Conservation (phyloP, 2,113 vertebrate genomes). For the Bucco capensis region DNA sequence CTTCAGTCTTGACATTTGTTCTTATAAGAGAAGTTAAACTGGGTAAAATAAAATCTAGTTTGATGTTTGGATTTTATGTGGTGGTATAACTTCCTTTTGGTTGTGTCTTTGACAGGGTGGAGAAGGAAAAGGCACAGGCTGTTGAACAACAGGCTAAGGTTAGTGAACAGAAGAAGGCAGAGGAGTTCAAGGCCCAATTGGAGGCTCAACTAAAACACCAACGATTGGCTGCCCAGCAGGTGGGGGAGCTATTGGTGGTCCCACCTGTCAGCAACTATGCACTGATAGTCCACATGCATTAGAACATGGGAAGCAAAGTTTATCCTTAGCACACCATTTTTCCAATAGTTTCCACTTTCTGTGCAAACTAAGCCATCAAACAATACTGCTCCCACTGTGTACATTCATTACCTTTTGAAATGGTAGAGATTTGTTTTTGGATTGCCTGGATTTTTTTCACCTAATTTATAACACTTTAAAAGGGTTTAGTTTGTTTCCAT, state of each 20-base stretch:
- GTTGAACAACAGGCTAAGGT: constrained; percentile 88
- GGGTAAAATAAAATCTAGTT: background rate
- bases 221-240: constrained; percentile 86
- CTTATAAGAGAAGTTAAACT: background rate
- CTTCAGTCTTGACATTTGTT: background rate
- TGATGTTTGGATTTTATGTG: background rate
- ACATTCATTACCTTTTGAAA: background rate
- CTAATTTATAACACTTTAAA: background rate
- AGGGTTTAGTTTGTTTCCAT: background rate
- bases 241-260: constrained; percentile 64
- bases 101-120: constrained; percentile 81
- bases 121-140: constrained; percentile 94
- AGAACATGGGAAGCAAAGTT: background rate
- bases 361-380: background rate
- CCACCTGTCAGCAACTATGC: constrained; percentile 54
- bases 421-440: background rate
- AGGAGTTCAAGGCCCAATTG: constrained; percentile 84
- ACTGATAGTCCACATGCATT: constrained; percentile 22
- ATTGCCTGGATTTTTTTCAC: background rate
- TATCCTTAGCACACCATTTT: background rate
- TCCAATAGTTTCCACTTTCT: background rate
- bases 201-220: constrained; percentile 89
- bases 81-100: background rate
- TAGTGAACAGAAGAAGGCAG: constrained; percentile 83
- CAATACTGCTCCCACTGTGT: background rate